These are phyloP conservation scores for Apocheima hispidaria DNA, from an alignment of 2,888 invertebrate genomes.

Conservation along the genomic window DNA sequence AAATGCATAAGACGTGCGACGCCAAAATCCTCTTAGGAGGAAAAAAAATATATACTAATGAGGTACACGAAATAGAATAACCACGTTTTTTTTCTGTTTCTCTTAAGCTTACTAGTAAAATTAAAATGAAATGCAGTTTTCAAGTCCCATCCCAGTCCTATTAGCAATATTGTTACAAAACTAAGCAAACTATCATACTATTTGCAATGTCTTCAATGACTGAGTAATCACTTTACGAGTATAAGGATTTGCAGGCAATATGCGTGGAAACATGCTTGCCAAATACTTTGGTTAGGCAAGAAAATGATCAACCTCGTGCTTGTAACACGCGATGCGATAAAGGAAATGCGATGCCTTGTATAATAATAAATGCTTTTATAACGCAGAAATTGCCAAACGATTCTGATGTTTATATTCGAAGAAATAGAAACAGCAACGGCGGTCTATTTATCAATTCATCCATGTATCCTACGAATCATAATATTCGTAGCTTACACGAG, in stretches of 20 bases:
- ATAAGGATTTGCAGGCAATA: conserved; percentile 20
- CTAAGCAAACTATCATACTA: neutral
- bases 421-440: neutral
- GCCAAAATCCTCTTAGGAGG: no score
- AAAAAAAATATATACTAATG: no score
- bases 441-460: neutral
- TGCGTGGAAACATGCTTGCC: conserved; percentile 20
- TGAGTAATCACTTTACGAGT: conserved; percentile 12
- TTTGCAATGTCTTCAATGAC: conserved; percentile 20
- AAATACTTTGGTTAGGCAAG: conserved; percentile 34
- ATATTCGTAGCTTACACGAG: no score
- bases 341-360: conserved; percentile 20
- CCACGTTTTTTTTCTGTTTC: no score
- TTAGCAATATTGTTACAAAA: conserved; percentile 12
- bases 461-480: no score
- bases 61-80: no score
- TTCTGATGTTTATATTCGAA: neutral
- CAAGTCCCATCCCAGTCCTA: neutral
- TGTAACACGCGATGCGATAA: conserved; percentile 29
- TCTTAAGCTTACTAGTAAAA: no score
- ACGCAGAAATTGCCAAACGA: conserved; percentile 24
- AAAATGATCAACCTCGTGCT: conserved; percentile 15
- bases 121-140: no score
- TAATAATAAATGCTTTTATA: conserved; percentile 18
- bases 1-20: no score